A percentile compares a stretch with the other conserved stretches of the same genome.
Evolutionary conservation across 2,113 vertebrate genomes (phyloP).

Genomic region (Amblyornis subalaris): DNA sequence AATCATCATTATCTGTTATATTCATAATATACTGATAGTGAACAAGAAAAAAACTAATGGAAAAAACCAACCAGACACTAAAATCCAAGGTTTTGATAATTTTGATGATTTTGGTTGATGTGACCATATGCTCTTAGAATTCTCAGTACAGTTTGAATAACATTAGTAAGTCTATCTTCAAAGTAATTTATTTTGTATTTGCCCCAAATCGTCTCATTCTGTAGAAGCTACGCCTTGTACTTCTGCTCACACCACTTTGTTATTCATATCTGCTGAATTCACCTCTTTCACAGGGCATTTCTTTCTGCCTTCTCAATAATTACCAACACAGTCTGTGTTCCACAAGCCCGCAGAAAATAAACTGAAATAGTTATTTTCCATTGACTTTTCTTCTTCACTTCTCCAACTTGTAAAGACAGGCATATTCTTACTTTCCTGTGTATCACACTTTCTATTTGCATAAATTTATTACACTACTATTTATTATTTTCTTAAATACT

Average conservation of each 20-base stretch:
- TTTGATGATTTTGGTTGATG: background rate
- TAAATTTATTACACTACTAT: background rate
- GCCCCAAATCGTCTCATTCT: background rate
- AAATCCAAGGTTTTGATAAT: background rate
- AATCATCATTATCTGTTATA: background rate
- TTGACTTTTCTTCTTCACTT: background rate
- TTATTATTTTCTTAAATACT: background rate
- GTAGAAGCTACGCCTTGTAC: background rate
- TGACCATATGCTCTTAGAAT: background rate
- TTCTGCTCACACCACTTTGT: background rate
- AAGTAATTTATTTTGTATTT: background rate
- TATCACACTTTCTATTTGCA: background rate
- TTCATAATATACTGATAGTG: background rate
- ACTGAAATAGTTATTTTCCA: background rate
- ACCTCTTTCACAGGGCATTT: background rate
- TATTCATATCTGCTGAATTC: background rate
- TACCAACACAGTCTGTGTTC: background rate
- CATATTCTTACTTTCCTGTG: background rate
- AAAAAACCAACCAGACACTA: background rate
- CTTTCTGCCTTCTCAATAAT: background rate
- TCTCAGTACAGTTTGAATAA: background rate
- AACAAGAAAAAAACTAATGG: background rate
- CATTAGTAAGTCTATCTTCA: background rate
- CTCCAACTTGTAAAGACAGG: background rate
- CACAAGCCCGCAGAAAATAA: background rate